Evolutionary conservation across 2,888 invertebrate species (phyloP), one percentile per base, ranked within the genome.

Genomic region (Dasysyrphus tricinctus): DNA sequence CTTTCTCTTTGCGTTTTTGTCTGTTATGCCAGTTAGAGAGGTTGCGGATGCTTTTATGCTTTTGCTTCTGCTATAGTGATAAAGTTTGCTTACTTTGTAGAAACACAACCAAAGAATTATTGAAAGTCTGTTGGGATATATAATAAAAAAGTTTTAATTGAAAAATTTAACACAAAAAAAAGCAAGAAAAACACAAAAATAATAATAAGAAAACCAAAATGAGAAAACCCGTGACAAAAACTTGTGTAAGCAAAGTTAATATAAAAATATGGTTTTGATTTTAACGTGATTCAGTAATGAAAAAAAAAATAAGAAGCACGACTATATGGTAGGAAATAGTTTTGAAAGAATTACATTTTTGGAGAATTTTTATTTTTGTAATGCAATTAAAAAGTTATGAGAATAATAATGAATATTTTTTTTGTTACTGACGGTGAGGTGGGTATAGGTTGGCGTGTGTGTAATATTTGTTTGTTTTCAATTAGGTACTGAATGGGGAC

Each of bases 81-180:
- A 79, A 86, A 86, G 75, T 86, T 86, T 78, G 70, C 78, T 79
- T 82, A 86, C 82, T 75, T 75, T 82, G 65, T 75, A 75, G 54
- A 70, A 74, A 54, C 16, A 65, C 19, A 65, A 72, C 56, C 51
- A 49, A 74, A 61, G 78, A 86, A 82, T 86, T 82, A 82, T 85
- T 86, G 78, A 49, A 79, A 79, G 75, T 82, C 79, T 82, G 59
- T 75, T 75, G 72, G 82, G 86, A 75, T 86, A 67, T 86, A 79
- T 72, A 82, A 82, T 82, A 69, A 82, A 82, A 86, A 86, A 86
- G 75, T 86, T 86, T 86, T 86, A 86, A 86, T 86, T 86, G 86
- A 72, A 86, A 86, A 86, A 82, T 79, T 82, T 56, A 77, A 77
- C 56, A 70, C 47, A 61, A 24, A 79, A 42, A 12, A 69, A 39